A percentile compares a stretch with the other conserved stretches of the same genome.
Conservation (phyloP, 2,113 vertebrate species). For the Todiramphus chloris region DNA sequence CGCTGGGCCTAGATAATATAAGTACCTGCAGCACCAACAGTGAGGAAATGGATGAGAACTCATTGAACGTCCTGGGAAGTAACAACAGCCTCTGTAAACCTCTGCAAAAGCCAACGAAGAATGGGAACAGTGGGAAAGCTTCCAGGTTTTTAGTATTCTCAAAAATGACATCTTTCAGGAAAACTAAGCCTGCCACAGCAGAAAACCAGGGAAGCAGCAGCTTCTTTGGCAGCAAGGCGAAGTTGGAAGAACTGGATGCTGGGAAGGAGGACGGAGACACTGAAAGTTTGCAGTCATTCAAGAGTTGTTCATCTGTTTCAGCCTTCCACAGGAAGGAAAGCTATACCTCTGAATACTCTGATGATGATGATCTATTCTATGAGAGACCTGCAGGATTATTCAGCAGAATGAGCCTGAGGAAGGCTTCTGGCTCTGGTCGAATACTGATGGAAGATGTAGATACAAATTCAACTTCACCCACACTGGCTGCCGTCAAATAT, state of each 20-base stretch:
- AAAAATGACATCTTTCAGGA: slow-evolving; percentile 80
- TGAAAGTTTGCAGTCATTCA: slow-evolving; percentile 50
- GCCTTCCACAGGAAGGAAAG: slow-evolving; percentile 22
- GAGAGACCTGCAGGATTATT: slow-evolving; percentile 62
- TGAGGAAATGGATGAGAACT: slow-evolving; percentile 66
- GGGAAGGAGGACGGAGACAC: slow-evolving; percentile 53
- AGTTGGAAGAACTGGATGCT: slow-evolving; percentile 13
- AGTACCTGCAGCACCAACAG: slow-evolving; percentile 68
- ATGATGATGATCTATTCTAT: slow-evolving; percentile 76
- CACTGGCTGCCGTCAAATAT: not conserved
- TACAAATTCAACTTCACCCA: not conserved
- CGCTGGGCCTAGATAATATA: slow-evolving; percentile 17
- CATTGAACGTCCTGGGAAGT: slow-evolving; percentile 15
- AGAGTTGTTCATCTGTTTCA: slow-evolving; percentile 24
- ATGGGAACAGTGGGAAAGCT: slow-evolving; percentile 38
- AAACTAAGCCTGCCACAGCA: slow-evolving; percentile 21
- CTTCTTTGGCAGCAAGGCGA: slow-evolving; percentile 37
- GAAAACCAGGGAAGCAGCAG: not conserved
- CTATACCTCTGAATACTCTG: slow-evolving; percentile 64
- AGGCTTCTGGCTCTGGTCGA: slow-evolving; percentile 31
- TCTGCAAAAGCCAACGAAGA: slow-evolving; percentile 63
- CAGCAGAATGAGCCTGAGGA: slow-evolving; percentile 61
- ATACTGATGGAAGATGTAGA: not conserved
- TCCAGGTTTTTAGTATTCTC: slow-evolving; percentile 75
- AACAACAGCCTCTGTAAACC: slow-evolving; percentile 62